Evolutionary conservation across 2,888 invertebrate genomes (phyloP), one percentile per base, ranked within the genome.

Genomic region (Autographa pulchrina): DNA sequence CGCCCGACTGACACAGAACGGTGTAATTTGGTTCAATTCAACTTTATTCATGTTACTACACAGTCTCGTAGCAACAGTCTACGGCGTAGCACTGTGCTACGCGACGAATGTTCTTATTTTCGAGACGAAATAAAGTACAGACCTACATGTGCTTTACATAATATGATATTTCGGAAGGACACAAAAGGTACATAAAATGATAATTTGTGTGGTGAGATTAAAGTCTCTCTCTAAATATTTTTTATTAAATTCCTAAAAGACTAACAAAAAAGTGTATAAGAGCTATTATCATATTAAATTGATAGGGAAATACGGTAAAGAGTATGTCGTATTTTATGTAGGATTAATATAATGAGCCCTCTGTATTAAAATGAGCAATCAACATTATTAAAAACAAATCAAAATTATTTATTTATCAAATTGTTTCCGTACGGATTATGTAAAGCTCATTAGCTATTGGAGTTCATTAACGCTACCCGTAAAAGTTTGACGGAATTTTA

Each of bases 371-470:
- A 13, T 11, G 20, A 56, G 25, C 20, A 25, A 25, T 25, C 6
- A 8, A 13, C 58, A 62, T 52, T 67, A 74, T 71, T 78, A 65
- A 58, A 18, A 73, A 68, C 62, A 20, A 56, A 56, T 56, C 18
- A 13, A 20, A 56, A 56, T 56, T 56, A 56, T 25, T 25, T 76
- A 68, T 74, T 79, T 75, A 78, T 85, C 63, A 82, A 80, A 81
- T 84, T 75, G 80, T 68, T 68, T 79, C 69, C 64, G 70, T 74
- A 68, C 76, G 82, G 83, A 86, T 88, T 85, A 85, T 85, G 80
- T 88, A 85, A 86, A 86, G 85, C 85, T 86, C 86, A 87, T 90
- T 88, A 88, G 81, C 85, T 78, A 87, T 89, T 87, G 77, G 78
- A 84, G 85, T 89, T 89, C 89, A 87, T 90, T 90, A 90, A 84